These are phyloP conservation scores for Musca vetustissima DNA, from an alignment of 1,140 invertebrate genomes.

Conservation along the genomic window DNA sequence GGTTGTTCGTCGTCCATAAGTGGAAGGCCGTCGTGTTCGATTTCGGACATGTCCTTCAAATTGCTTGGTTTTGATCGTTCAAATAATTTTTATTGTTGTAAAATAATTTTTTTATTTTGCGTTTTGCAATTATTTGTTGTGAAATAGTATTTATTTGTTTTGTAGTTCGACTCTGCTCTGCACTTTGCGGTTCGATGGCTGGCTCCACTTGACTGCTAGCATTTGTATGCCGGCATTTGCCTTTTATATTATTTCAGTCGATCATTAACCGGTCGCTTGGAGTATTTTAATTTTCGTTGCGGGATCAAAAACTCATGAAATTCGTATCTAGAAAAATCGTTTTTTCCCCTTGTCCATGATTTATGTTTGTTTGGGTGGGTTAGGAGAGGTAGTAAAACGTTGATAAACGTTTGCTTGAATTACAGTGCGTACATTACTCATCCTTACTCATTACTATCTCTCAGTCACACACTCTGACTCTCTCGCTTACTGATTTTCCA, in stretches of 20 bases:
- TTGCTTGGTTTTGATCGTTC: background rate
- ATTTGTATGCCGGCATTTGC: conserved; percentile 7
- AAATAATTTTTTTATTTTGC: conserved; percentile 4
- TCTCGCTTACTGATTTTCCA: background rate
- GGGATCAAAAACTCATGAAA: background rate
- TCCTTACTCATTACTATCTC: no score
- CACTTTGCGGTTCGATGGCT: no score
- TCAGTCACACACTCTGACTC: background rate
- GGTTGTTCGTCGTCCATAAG: conserved; percentile 2
- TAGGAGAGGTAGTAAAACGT: no score
- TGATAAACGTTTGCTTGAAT: no score
- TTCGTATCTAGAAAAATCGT: no score
- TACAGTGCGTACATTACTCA: no score
- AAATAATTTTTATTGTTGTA: conserved; percentile 6
- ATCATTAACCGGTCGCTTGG: background rate
- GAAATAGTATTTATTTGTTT: no score
- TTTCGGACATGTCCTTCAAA: conserved; percentile 25
- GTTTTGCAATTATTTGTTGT: background rate
- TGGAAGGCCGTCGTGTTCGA: background rate
- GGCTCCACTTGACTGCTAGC: background rate
- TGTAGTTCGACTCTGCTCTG: no score
- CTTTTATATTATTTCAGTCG: background rate
- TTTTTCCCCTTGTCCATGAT: no score
- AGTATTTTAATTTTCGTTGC: no score
- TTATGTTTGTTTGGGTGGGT: no score